phyloP scores from a whole-genome alignment of 2,113 vertebrate species.

The Rhynchomys soricoides region DNA sequence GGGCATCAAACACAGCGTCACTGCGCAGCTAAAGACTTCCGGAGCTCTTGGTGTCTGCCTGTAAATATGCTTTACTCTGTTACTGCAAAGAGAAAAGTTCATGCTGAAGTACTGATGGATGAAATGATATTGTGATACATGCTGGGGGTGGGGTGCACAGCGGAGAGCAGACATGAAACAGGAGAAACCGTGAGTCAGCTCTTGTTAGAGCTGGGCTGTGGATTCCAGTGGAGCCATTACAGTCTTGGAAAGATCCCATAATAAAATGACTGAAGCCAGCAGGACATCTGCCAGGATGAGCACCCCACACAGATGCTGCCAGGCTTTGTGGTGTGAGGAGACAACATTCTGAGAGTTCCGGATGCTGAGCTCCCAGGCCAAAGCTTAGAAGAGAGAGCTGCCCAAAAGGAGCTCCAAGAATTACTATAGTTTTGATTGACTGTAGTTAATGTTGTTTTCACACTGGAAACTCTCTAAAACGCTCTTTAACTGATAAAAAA shows the following conservation, averaged over 20 bases:
- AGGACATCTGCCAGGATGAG: not conserved
- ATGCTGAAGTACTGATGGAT: not conserved
- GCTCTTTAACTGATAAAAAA: not conserved
- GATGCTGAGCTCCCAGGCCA: not conserved
- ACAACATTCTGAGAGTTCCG: not conserved
- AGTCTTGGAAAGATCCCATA: not conserved
- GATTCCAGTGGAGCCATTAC: not conserved
- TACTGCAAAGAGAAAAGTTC: not conserved
- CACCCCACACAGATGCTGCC: not conserved
- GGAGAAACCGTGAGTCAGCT: not conserved
- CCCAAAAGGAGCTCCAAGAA: not conserved
- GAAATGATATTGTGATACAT: not conserved
- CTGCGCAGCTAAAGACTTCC: not conserved
- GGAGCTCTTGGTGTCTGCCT: not conserved
- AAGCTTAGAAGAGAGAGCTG: not conserved
- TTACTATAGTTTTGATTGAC: not conserved
- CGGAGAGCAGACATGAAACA: not conserved
- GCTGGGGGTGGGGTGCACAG: not conserved
- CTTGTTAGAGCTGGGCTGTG: not conserved
- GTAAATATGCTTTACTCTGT: not conserved
- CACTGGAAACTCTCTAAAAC: not conserved
- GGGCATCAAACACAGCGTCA: not conserved
- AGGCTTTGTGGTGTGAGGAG: not conserved
- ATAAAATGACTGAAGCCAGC: not conserved
- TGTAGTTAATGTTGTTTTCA: not conserved